phyloP scores from a whole-genome alignment of 2,113 vertebrate genomes.

The Macquaria ambigua region DNA sequence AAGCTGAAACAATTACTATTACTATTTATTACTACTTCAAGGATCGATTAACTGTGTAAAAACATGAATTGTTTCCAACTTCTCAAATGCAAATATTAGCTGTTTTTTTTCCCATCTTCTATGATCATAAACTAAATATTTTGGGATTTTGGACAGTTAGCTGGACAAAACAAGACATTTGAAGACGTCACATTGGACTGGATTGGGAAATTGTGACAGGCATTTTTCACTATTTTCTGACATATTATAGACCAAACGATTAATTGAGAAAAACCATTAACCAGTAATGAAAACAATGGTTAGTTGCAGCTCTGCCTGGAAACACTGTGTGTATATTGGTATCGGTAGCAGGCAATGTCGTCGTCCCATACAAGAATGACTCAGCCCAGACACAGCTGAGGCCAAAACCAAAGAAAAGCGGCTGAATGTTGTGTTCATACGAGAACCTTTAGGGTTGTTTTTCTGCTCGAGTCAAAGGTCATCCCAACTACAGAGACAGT shows the following conservation, averaged over 20 bases:
- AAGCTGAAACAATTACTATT: not conserved
- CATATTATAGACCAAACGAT: not conserved
- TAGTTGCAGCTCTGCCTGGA: not conserved
- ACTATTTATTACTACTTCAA: no score
- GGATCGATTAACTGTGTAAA: not conserved
- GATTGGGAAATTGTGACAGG: not conserved
- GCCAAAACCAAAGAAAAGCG: not conserved
- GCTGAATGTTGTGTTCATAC: slow-evolving; percentile 28
- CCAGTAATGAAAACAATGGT: not conserved
- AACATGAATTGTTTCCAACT: not conserved
- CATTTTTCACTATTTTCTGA: not conserved
- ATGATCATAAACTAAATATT: not conserved
- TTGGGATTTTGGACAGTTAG: not conserved
- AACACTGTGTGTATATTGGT: not conserved
- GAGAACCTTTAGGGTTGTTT: slow-evolving; percentile 18
- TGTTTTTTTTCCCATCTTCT: not conserved
- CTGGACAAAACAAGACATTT: not conserved
- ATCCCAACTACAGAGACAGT: slow-evolving; percentile 12
- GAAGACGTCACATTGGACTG: not conserved
- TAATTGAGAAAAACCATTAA: not conserved
- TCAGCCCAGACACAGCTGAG: slow-evolving; percentile 2
- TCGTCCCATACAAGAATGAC: not conserved
- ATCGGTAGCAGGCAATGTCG: not conserved
- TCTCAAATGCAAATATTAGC: not conserved
- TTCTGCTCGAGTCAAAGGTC: slow-evolving; percentile 31